Evolutionary conservation across 2,797 vertebrate genomes (phyloP), one percentile per base, ranked within the genome.

Genomic region (Enteromius unitaeniatus): DNA sequence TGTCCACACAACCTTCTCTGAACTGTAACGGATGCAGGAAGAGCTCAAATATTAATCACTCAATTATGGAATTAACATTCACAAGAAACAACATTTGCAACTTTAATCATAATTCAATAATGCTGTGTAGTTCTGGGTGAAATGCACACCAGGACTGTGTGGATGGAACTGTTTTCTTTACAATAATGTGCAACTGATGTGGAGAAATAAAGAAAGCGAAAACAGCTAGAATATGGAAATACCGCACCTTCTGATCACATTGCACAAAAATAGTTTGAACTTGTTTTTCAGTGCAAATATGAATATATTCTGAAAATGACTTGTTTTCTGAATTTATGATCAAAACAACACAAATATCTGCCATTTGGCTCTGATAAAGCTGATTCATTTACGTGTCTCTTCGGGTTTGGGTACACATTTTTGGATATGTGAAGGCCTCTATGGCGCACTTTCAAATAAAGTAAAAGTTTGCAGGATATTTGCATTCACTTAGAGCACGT

Each of bases 1-100:
- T 75, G 51, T 75, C 31, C 51, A 55, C 21, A 76, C 23, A 68
- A 53, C 64, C 28, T n/a, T 42, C 49, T 70, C 51, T 70, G 14
- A 70, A 55, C 47, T 69, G 49, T 26, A 23, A 69, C 17, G 34
- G 14, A 80, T 69, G 65, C 21, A 55, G 31, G 9, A 4, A 53
- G 47, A 34, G 79, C 23, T 26, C 31, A 42, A 81, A 45, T 13
- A 60, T 53, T 21, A 28, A 58, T 45, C 51, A 2, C 51, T 81
- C 34, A 13, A 31, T 72, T 34, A n/a, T 21, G 7, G 14, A 42
- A 55, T 55, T 80, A 55, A 80, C 40, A 68, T 51, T 28, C 19
- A 34, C 31, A 40, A 58, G 19, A 58, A 77, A 62, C 17, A 1
- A 31, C 65, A 70, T 58, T 69, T 55, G n/a, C 34, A 45, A 70